Conservation (phyloP, 2,797 vertebrate genomes). For the Paguma larvata region DNA sequence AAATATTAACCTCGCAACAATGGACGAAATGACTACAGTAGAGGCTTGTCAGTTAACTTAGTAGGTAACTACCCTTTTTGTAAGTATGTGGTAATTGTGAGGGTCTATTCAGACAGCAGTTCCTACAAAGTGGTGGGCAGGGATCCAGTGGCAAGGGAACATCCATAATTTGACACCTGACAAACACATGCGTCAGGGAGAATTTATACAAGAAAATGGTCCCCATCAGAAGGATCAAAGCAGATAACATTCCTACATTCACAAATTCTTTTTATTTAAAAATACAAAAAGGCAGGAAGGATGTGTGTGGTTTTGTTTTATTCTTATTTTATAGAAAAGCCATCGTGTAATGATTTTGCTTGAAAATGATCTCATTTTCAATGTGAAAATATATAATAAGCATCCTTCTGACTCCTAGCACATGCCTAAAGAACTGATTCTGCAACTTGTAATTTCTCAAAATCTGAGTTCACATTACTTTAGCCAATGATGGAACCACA, state of each 20-base stretch:
- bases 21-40: not conserved
- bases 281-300: not conserved
- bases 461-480: slow-evolving; percentile 32
- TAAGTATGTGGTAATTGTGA: not conserved
- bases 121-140: not conserved
- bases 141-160: not conserved
- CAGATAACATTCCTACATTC: not conserved
- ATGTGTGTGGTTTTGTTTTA: not conserved
- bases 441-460: slow-evolving; percentile 59
- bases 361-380: slow-evolving; percentile 33
- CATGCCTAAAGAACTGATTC: not conserved
- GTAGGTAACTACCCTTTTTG: not conserved
- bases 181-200: slow-evolving; percentile 28
- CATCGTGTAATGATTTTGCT: slow-evolving; percentile 2
- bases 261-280: not conserved
- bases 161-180: slow-evolving; percentile 13
- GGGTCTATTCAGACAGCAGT: not conserved
- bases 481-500: not conserved
- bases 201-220: slow-evolving; percentile 51
- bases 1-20: slow-evolving; percentile 30
- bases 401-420: slow-evolving; percentile 38
- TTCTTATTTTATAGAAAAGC: slow-evolving; percentile 62
- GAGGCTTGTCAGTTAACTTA: slow-evolving; percentile 48
- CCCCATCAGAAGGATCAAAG: slow-evolving; percentile 32
- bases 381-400: slow-evolving; percentile 52